phyloP scores from a whole-genome alignment of 2,888 invertebrate species.

The Lithodes maja region DNA sequence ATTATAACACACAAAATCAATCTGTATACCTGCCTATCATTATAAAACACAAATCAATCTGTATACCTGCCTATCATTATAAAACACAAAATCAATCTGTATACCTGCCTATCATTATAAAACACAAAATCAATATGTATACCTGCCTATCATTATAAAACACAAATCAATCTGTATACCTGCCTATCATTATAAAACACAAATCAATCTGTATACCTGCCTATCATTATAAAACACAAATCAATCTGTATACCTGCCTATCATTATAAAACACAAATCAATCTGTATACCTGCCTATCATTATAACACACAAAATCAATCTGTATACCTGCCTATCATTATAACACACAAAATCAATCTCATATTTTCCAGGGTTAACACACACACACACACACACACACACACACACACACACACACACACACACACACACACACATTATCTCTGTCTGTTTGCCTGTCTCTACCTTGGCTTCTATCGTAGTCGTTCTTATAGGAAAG shows the following conservation, averaged over 20 bases:
- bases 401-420: conserved; percentile 8
- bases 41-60: background rate
- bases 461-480: too few species aligned
- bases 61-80: background rate
- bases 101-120: background rate
- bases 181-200: background rate
- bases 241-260: background rate
- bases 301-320: background rate
- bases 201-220: background rate
- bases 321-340: background rate
- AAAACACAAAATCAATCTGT: background rate
- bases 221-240: background rate
- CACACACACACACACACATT: background rate
- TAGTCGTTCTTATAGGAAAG: too few species aligned
- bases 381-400: background rate
- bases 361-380: background rate
- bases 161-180: background rate
- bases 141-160: background rate
- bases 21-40: background rate
- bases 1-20: background rate
- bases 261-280: background rate
- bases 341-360: background rate
- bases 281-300: background rate
- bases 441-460: too few species aligned
- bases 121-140: background rate